Conservation (phyloP, 2,797 vertebrate species). For the Chaenodraco wilsoni region DNA sequence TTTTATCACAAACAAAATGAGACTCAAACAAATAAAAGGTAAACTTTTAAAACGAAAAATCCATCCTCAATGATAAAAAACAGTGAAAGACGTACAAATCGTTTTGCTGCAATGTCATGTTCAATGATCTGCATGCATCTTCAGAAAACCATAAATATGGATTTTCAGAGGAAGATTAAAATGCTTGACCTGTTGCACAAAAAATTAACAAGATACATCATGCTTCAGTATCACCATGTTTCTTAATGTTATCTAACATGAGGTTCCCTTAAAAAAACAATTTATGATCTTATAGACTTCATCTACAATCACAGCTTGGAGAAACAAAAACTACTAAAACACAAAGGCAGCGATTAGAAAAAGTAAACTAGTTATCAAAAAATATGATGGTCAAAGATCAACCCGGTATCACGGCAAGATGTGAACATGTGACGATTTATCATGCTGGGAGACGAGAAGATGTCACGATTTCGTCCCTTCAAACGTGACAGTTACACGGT, state of each 20-base stretch:
- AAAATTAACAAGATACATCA: neutral
- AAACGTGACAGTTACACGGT: too few species aligned
- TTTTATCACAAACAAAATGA: neutral
- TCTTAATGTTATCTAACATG: neutral
- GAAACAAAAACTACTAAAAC: too few species aligned
- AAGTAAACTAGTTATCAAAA: neutral
- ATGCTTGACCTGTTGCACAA: neutral
- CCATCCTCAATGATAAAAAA: neutral
- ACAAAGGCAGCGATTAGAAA: too few species aligned
- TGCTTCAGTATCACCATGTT: neutral
- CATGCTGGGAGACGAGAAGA: too few species aligned
- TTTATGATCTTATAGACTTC: neutral
- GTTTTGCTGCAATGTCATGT: neutral
- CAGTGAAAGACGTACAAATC: neutral
- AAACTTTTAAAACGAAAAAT: neutral
- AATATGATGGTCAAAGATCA: too few species aligned
- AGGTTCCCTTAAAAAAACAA: neutral
- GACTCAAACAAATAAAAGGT: neutral
- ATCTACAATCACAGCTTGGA: neutral
- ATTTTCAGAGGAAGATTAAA: neutral
- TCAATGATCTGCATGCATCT: neutral
- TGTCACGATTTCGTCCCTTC: too few species aligned
- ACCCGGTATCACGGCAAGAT: too few species aligned
- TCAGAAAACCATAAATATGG: neutral
- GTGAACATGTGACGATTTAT: too few species aligned